Conservation (phyloP, 2,113 vertebrate genomes). For the Sula dactylatra region DNA sequence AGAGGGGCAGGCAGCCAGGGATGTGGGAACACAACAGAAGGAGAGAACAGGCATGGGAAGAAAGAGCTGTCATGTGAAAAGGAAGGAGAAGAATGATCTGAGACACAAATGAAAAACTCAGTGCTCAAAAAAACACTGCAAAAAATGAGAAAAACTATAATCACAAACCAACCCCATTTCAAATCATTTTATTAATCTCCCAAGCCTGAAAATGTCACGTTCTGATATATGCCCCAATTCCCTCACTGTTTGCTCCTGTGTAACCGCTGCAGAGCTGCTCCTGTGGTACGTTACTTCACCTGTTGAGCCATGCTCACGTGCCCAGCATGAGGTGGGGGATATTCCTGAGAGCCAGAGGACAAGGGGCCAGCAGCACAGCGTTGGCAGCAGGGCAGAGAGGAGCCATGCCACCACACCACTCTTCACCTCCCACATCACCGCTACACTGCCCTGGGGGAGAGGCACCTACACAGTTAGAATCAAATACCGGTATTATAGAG, state of each 20-base stretch:
- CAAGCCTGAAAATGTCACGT: neutral
- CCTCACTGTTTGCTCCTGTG: neutral
- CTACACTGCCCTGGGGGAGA: rapidly evolving
- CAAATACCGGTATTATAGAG: rapidly evolving
- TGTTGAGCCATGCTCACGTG: rapidly evolving
- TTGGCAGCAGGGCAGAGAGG: neutral
- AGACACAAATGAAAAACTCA: neutral
- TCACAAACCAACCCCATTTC: neutral
- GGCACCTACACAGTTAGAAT: neutral
- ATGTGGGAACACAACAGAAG: neutral
- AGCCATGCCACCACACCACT: neutral
- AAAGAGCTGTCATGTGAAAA: neutral
- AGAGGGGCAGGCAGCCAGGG: neutral
- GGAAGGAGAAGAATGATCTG: neutral
- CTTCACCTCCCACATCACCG: neutral
- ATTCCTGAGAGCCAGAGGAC: neutral
- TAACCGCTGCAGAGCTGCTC: neutral
- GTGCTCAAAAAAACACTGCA: neutral
- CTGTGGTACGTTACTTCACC: neutral
- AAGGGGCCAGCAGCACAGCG: neutral
- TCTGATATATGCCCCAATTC: neutral
- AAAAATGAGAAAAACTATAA: neutral
- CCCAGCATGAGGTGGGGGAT: neutral
- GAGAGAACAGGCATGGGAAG: neutral
- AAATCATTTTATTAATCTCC: neutral